Conservation (phyloP, 2,888 invertebrate genomes). For the Tipula confusa region DNA sequence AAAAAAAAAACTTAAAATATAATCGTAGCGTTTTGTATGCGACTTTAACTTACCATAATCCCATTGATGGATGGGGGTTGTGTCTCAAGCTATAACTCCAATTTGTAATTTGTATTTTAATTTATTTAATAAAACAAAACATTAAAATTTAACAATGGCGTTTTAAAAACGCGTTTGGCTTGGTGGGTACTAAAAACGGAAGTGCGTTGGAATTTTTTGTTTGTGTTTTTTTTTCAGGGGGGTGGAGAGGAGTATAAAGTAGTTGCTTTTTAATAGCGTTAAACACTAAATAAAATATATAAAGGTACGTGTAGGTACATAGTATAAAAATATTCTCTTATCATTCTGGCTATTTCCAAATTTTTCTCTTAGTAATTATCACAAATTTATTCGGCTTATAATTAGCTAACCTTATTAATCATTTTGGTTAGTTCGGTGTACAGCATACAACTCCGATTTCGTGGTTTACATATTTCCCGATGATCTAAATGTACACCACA, state of each 20-base stretch:
- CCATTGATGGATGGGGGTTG: neutral
- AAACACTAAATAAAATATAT: conserved; percentile 10
- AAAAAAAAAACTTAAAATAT: neutral
- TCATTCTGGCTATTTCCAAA: neutral
- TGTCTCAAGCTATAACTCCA: neutral
- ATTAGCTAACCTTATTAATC: conserved; percentile 51
- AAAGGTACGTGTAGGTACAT: neutral
- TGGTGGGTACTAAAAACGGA: neutral
- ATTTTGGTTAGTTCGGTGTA: conserved; percentile 63
- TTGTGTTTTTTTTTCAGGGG: neutral
- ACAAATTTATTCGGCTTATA: neutral
- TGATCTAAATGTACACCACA: conserved; percentile 74
- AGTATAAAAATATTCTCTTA: neutral
- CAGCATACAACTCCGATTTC: conserved; percentile 62
- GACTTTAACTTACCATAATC: neutral
- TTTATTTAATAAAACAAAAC: neutral
- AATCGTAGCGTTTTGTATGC: neutral
- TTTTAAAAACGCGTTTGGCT: neutral
- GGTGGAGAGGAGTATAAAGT: neutral
- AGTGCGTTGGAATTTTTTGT: neutral
- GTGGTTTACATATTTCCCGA: conserved; percentile 81
- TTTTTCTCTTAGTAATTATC: neutral
- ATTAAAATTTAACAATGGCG: neutral
- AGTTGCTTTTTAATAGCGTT: neutral
- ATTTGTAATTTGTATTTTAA: neutral